Evolutionary conservation across 2,888 invertebrate species (phyloP), one percentile per base, ranked within the genome.

Genomic region (Drosophila atripex): DNA sequence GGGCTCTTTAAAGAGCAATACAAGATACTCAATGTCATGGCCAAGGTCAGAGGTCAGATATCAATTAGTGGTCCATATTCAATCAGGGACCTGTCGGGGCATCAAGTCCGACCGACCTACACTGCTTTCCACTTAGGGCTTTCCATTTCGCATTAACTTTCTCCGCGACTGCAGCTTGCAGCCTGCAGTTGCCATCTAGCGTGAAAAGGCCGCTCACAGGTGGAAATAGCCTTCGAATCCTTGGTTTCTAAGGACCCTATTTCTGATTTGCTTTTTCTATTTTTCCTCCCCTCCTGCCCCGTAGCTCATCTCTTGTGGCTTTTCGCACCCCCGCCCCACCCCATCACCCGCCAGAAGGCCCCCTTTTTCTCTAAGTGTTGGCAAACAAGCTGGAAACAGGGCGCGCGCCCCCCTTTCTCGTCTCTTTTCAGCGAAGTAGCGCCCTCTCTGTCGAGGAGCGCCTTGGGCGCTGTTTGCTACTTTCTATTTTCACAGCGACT

Each of bases 401-500:
- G 49, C 47, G 59, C 38, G 25, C 9, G 28, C 3, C 4, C n/a
- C n/a, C 35, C 18, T 18, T 18, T 18, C 18, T 18, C 14, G n/a
- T 9, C 16, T 38, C 12, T 5, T 23, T 39, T 16, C n/a, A 30
- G 8, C 41, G 9, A n/a, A 5, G 21, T 41, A 43, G 12, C 8
- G 16, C 9, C 16, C 41, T 16, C 25, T 12, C 12, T 52, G 56
- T 55, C n/a, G 14, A 21, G 52, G 59, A 49, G 47, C 57, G 86
- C 80, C 80, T 76, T 51, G 69, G 70, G 73, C 83, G 55, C 70
- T 86, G 76, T 73, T 86, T 76, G 86, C 70, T 82, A 71, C 86
- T 82, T 80, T 83, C 70, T 82, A 72, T 83, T 82, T 80, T 80
- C 60, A 87, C 80, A 87, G 80, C 83, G 88, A 87, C 86, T 88